Base-by-base conservation (phyloP, 1,140 invertebrate genomes). In the Potamilus streckersoni region DNA sequence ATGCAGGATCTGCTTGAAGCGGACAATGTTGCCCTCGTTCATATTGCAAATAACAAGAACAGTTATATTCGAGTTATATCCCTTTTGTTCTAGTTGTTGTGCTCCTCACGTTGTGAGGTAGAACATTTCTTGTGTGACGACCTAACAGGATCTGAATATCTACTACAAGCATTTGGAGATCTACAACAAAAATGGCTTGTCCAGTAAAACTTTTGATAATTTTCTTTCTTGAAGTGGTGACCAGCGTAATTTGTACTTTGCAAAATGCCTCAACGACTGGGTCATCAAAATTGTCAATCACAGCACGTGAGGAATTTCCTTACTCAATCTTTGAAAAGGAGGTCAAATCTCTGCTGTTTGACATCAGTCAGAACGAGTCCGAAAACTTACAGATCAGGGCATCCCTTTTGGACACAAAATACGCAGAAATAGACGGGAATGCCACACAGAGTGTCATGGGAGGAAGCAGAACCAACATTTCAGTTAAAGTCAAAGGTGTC, bases 161-260 rank as follows among this genome's bases (percentile, higher is more conserved):
- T 49, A 49, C 38, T 11, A 49, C 38, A 49, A 49, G 38, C 6
- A 49, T 11, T 49, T 49, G 38, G 38, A 49, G 38, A 56, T 68
- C 19, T 11, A 5, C 59, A 11, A 2, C 15, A 69, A 67, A 69
- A 55, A 77, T 77, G 75, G 75, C 75, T 14, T 77, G 75, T 23
- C 75, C 75, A 19, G 70, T 77, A 19, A 77, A 77, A 69, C n/a
- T 72, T 8, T 57, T 72, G 4, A 27, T 77, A 16, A 19, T 77
- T 4, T 77, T 77, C 66, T 62, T 73, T 15, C 55, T 77, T 6
- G n/a, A 77, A 77, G 62, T 72, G 23, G 19, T 61, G 67, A 11
- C 16, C 73, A 58, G 66, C 75, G 27, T 31, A 69, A 19, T 77
- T 63, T 69, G 75, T 70, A 61, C 3, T 72, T 70, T 65, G 20